Evolutionary conservation across 2,888 invertebrate genomes (phyloP).

Genomic region (Cheilosia vernalis): DNA sequence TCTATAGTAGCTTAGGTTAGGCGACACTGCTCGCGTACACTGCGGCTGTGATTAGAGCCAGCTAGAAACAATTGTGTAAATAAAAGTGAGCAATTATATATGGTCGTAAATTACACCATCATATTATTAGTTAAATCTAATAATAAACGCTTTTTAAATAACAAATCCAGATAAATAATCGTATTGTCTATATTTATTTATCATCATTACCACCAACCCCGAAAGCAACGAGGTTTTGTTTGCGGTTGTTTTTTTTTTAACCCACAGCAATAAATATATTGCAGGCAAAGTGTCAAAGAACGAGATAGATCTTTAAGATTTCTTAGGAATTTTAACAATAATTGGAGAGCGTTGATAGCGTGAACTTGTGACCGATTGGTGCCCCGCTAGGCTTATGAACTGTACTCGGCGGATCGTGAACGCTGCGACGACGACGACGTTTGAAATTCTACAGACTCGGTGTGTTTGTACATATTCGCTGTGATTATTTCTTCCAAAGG

Average conservation of each 20-base stretch:
- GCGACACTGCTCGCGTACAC: conserved; percentile 8
- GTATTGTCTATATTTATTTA: conserved; percentile 39
- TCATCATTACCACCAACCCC: background rate
- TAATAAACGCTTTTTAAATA: conserved; percentile 17
- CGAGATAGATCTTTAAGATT: background rate
- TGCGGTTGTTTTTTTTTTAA: background rate
- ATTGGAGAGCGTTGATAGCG: background rate
- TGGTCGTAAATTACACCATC: conserved; percentile 24
- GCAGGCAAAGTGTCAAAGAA: background rate
- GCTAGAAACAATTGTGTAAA: conserved; percentile 32
- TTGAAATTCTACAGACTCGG: no score
- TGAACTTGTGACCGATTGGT: conserved; percentile 20
- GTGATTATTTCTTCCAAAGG: no score
- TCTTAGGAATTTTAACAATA: background rate
- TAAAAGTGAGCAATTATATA: conserved; percentile 33
- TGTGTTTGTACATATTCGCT: no score
- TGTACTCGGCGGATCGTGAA: background rate
- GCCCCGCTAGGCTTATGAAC: conserved; percentile 6
- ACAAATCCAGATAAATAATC: conserved; percentile 39
- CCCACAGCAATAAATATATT: background rate
- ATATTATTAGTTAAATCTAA: conserved; percentile 40
- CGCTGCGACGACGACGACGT: no score
- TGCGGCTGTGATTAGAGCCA: conserved; percentile 20
- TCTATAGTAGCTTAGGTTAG: conserved; percentile 6
- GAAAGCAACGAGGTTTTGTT: background rate